Conservation (phyloP, 2,888 invertebrate genomes). For the Drosophila dives region DNA sequence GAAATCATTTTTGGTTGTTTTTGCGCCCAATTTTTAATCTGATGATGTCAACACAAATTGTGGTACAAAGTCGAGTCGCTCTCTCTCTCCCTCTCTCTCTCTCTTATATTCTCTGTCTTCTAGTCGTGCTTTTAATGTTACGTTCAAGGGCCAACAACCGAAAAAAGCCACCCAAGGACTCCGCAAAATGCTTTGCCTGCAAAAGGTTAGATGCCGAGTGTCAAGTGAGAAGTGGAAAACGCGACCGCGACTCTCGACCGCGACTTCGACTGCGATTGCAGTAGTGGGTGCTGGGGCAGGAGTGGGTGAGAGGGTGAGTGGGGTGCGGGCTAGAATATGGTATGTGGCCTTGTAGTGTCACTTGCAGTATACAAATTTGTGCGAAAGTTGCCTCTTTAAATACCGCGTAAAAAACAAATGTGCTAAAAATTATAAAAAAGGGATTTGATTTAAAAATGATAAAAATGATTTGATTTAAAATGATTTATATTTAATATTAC, state of each 20-base stretch:
- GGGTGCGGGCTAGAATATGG: conserved; percentile 11
- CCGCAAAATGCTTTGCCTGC: conserved; percentile 72
- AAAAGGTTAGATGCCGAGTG: conserved; percentile 75
- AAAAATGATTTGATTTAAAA: background rate
- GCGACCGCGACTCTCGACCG: conserved; percentile 41
- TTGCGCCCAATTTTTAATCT: conserved; percentile 78
- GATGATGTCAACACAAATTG: conserved; percentile 81
- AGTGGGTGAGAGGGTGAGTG: background rate
- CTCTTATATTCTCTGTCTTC: background rate
- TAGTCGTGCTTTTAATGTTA: background rate
- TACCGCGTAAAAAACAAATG: conserved; percentile 23
- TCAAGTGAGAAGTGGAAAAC: conserved; percentile 63
- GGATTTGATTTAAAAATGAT: background rate
- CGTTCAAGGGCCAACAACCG: conserved; percentile 47
- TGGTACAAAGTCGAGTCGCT: conserved; percentile 56
- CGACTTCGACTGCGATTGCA: conserved; percentile 21
- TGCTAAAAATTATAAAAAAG: background rate
- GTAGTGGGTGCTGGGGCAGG: conserved; percentile 6
- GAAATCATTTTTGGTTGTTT: conserved; percentile 74
- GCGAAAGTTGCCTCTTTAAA: conserved; percentile 18
- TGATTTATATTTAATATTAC: background rate
- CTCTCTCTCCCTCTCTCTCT: background rate
- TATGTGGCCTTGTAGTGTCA: conserved; percentile 74
- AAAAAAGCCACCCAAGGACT: conserved; percentile 76
- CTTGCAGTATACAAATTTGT: conserved; percentile 71